A percentile compares a stretch with the other conserved stretches of the same genome.
Evolutionary conservation across 35 echinoderm and acorn worm genomes (phyloP).

Genomic region (Amphiura filiformis): DNA sequence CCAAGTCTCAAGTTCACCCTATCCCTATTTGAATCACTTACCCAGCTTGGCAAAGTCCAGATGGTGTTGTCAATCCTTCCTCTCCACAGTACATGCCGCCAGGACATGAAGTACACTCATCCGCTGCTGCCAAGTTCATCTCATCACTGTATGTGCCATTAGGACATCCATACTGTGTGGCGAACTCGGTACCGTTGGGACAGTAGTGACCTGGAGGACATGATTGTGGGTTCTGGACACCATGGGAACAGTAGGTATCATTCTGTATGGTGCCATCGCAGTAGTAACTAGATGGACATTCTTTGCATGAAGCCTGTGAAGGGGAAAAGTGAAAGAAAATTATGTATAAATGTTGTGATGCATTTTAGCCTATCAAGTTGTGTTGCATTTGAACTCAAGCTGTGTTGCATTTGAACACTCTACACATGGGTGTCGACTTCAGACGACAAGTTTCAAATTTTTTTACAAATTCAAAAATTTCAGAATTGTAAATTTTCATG

Average conservation of each 20-base stretch:
- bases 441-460: too few species aligned
- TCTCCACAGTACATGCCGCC: conserved; percentile 87
- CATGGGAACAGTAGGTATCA: conserved; percentile 82
- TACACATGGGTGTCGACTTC: too few species aligned
- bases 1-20: too few species aligned
- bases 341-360: too few species aligned
- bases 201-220: conserved; percentile 91
- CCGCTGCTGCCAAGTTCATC: conserved; percentile 8
- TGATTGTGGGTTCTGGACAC: conserved; percentile 83
- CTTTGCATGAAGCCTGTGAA: conserved; percentile 61
- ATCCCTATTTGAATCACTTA: too few species aligned
- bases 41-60: conserved; percentile 68
- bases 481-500: too few species aligned
- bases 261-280: conserved; percentile 87
- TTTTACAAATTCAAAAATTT: too few species aligned
- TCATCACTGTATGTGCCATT: conserved; percentile 77
- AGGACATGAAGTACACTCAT: conserved; percentile 70
- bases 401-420: too few species aligned
- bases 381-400: too few species aligned
- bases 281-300: conserved; percentile 78
- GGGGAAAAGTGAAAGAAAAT: too few species aligned
- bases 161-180: conserved; percentile 66
- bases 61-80: conserved; percentile 50
- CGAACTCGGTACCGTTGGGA: conserved; percentile 70
- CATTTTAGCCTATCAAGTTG: too few species aligned